Evolutionary conservation across 2,113 vertebrate genomes (phyloP), one percentile per base, ranked within the genome.

Genomic region (Potamarius usumacintae): DNA sequence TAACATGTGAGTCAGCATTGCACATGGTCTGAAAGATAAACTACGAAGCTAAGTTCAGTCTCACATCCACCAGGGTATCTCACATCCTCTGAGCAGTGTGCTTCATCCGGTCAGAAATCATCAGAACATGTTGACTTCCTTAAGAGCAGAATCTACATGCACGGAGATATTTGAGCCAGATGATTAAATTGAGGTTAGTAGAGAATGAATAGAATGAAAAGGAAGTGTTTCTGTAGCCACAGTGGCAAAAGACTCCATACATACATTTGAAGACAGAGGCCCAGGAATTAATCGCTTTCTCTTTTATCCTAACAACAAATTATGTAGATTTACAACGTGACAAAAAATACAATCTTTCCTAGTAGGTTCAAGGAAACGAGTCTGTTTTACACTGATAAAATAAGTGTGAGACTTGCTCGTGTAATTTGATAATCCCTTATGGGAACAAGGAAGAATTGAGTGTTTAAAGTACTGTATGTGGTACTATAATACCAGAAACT

Each of bases 71-170:
- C 20, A 22, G n/a, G 7, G 12, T 57, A 30, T 86, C 85, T 82
- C 85, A 87, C 86, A 82, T 87, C 86, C 86, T 87, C 79, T 67
- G 63, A 48, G 67, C 72, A 84, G 15, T 34, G 18, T 77, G 72
- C 71, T 83, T 77, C 62, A 63, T 71, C 67, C 50, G n/a, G 55
- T 65, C 57, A 65, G 27, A 86, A 69, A 81, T 80, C 58, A 78
- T 48, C 15, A 78, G 42, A 77, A 76, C 60, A 30, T 76, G 12
- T 6, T 6, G 71, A 83, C 81, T 84, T 84, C 82, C 72, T 84
- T 79, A 88, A 85, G 22, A 84, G 52, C 25, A 50, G 42, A 14
- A 8, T 6, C 55, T 25, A 65, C 52, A 69, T 63, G 57, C 42
- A 25, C 30, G n/a, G 42, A 8, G 82, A 60, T 53, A 87, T 83